Percentiles rank a stretch among this genome's conserved stretches.
Conservation (phyloP, 2,888 invertebrate species). For the Drosophila mercatorum region DNA sequence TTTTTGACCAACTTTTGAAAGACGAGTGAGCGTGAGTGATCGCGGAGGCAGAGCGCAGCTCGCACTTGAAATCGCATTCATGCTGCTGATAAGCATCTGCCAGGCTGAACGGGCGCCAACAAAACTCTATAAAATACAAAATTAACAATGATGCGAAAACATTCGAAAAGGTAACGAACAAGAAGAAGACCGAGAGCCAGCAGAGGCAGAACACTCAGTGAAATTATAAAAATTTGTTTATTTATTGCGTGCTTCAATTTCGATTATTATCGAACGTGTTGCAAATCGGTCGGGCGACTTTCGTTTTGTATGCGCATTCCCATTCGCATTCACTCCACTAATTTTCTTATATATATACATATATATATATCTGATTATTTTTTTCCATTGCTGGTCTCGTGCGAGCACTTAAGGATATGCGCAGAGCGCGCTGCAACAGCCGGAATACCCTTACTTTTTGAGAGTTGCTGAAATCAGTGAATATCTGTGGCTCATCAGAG, state of each 20-base stretch:
- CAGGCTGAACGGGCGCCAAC: conserved; percentile 2
- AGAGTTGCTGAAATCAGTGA: background rate
- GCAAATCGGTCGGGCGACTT: conserved; percentile 49
- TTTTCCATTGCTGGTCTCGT: conserved; percentile 3
- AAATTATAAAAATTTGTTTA: conserved; percentile 49
- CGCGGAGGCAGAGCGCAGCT: conserved; percentile 3
- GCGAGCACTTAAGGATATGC: conserved; percentile 7
- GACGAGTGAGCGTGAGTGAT: conserved; percentile 9
- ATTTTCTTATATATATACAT: background rate
- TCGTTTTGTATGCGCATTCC: conserved; percentile 37
- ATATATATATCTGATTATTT: background rate
- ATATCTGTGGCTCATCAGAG: no score
- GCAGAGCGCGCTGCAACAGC: no score
- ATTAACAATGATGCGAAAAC: conserved; percentile 8
- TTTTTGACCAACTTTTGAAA: conserved; percentile 65
- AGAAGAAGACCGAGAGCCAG: background rate
- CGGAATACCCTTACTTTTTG: background rate
- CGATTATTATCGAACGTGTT: conserved; percentile 51
- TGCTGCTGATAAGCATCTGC: conserved; percentile 40
- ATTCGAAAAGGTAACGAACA: conserved; percentile 3
- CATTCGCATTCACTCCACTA: conserved; percentile 18
- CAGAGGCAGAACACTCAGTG: conserved; percentile 14
- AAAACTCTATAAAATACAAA: conserved; percentile 17
- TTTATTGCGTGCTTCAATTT: conserved; percentile 53
- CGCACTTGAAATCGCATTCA: conserved; percentile 44